Base-by-base conservation (phyloP, 2,797 vertebrate species). In the Propithecus deckenii region DNA sequence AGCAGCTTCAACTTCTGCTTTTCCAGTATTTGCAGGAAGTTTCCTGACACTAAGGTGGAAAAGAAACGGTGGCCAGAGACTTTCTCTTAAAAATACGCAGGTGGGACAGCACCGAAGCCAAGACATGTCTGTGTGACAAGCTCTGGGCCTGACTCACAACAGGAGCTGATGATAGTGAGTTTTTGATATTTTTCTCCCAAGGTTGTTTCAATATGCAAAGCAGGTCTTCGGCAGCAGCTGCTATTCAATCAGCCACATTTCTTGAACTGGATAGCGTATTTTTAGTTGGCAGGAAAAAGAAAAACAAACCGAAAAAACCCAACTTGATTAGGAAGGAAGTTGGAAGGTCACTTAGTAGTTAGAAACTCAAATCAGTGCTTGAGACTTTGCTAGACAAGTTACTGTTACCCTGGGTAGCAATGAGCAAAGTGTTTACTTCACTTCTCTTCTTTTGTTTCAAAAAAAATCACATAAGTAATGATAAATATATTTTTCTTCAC, bases 201-300 rank as follows among this genome's bases (percentile, higher is more conserved):
- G 43, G 8, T 78, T 74, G 41, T 72, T 92, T 93, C 74, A 83
- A 14, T 91, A 50, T 89, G 90, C 94, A 95, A 75, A 95, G 72
- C 11, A 57, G 78, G 38, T 15, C 63, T 12, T 83, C 9, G 0
- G 38, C 15, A 4, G 52, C 74, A 46, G 85, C 75, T 90, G 94
- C 92, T 91, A 8, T 71, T 96, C 74, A 79, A 28, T 95, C 55
- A 84, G 32, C 38, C 52, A 32, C 30, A 28, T 46, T 93, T 90
- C 76, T 87, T 90, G 79, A 96, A 81, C 48, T 50, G 52, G 59
- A 14, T 22, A 41, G 48, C 18, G 41, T 94, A 96, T 94, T 95
- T 95, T 94, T 95, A 95, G 89, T 92, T 92, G 83, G 48, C 55
- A 80, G 52, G 32, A 35, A 50, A 35, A 80, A 78, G 13, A 74